Base-by-base conservation (phyloP, 1,140 invertebrate genomes). In the Cyclina sinensis region DNA sequence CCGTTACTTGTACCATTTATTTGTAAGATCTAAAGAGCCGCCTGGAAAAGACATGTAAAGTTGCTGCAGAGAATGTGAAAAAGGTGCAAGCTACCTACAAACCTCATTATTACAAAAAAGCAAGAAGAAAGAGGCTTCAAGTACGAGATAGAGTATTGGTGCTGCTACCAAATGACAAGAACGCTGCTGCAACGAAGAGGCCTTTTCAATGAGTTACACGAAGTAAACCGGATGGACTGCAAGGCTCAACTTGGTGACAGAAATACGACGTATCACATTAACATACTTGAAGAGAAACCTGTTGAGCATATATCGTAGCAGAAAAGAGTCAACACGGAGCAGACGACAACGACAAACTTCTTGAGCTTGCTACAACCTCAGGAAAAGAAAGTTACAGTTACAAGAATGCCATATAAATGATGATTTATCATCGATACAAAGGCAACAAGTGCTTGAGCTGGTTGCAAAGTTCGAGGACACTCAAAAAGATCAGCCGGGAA, bases 401-500 rank as follows among this genome's bases (percentile, higher is more conserved):
- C 76, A 54, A 76, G 35, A 76, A 65, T 1, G n/a, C 74, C 3
- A 9, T 11, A n/a, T 0, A n/a, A 21, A 37, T 57, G 16, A 24
- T 85, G 35, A n/a, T n/a, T n/a, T n/a, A n/a, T 39, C 39, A 16
- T 21, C 27, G 21, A 46, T 57, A 0, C 68, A 84, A 35, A 54
- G 32, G 43, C 2, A 39, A 32, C 11, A 54, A 48, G 35, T 89
- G 0, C 37, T 43, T 1, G 48, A 54, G 11, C 30, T 84, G 32
- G 24, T 83, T 39, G n/a, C 21, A 24, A 39, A 81, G 37, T 91
- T 51, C 46, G n/a, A 21, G 21, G 70, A 78, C 65, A 46, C 86
- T 16, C 62, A 89, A 2, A 84, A 87, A 39, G 90, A 89, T 43
- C 57, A 57, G 30, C 90, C 87, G 48, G 87, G 87, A 24, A 39